Base-by-base conservation (phyloP, 2,888 invertebrate species). In the Catocala fraxini region DNA sequence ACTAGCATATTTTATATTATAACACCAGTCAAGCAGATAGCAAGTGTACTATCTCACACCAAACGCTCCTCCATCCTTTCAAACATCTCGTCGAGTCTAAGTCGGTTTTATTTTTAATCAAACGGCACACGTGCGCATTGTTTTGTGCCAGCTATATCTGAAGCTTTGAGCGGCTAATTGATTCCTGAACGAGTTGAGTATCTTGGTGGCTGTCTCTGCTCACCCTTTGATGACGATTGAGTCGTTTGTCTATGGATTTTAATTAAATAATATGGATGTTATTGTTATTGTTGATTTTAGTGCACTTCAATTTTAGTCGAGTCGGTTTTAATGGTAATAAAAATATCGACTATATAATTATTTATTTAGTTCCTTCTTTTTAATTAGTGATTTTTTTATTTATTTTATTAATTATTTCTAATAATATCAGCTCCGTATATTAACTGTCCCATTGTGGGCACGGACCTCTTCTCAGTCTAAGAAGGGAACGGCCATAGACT, bases 161-260 rank as follows among this genome's bases (percentile, higher is more conserved):
- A 82, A 79, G 85, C 87, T 89, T 86, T 88, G 89, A 86, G 86
- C 64, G 73, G 81, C 88, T 92, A 91, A 92, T 92, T 91, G 91
- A 91, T 87, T 89, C 82, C 87, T 87, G 87, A 90, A 88, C 88
- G 81, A 67, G 79, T 80, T 81, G 81, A 84, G 85, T 84, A 83
- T 73, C 71, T 66, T 54, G 51, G 60, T 63, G 65, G 57, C 81
- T 58, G 75, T 74, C 74, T 11, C 6, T 45, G 6, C 6, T 9
- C 35, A 39, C 13, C 73, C 84, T 82, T 81, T 83, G 83, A 81
- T 79, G 80, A 81, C 75, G 79, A 83, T 89, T 88, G 87, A 89
- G 88, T 77, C 80, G 80, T 88, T 77, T 57, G n/a, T 51, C 42
- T 10, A 51, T 11, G 7, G 49, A 49, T 49, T 63, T 49, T 49